Evolutionary conservation across 2,113 vertebrate species (phyloP).

Genomic region (Pycnonotus jocosus): DNA sequence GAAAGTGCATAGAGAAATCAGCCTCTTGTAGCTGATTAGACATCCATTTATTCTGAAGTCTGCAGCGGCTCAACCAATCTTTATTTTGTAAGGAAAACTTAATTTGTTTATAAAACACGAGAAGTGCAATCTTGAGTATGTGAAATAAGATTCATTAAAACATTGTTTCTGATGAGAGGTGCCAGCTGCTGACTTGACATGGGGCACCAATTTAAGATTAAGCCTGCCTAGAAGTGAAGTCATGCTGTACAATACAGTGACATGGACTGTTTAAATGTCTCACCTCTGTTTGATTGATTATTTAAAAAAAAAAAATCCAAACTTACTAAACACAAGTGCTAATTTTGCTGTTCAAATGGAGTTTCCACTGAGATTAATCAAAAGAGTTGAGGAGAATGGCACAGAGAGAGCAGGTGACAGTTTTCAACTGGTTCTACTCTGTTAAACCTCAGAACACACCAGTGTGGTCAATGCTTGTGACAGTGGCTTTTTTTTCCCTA

Average conservation of each 20-base stretch:
- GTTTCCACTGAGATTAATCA: not conserved
- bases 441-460: not conserved
- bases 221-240: not conserved
- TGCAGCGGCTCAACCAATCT: not conserved
- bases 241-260: not conserved
- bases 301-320: not conserved
- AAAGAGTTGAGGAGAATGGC: not conserved
- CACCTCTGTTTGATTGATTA: not conserved
- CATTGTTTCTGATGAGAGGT: slow-evolving; percentile 19
- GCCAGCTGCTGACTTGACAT: slow-evolving; percentile 14
- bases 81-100: slow-evolving; percentile 20
- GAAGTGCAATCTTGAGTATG: slow-evolving; percentile 1
- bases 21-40: not conserved
- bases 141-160: slow-evolving; percentile 36
- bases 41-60: not conserved
- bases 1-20: not conserved
- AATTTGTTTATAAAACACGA: slow-evolving; percentile 60
- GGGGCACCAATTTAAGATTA: not conserved
- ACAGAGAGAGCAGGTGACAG: not conserved
- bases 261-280: not conserved
- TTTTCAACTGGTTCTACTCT: not conserved
- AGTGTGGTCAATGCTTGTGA: not conserved
- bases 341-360: not conserved
- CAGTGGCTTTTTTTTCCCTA: not conserved
- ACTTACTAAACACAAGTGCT: not conserved